These are phyloP conservation scores for Holocentrus rufus DNA, from an alignment of 2,797 vertebrate species.

Conservation along the genomic window DNA sequence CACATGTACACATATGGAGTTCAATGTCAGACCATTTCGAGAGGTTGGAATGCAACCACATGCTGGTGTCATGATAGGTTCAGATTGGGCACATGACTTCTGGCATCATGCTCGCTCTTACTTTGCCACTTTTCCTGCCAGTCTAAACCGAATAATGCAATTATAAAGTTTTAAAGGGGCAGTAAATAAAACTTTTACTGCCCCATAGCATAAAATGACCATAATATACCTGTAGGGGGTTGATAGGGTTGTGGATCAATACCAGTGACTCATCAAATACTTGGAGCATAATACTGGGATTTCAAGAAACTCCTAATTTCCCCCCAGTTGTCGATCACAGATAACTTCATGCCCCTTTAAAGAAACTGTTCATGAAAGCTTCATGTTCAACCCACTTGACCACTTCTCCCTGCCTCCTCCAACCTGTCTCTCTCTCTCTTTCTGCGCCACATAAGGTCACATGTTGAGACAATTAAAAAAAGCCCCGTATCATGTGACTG, in stretches of 20 bases:
- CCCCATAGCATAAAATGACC: no score
- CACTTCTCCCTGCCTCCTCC: conserved; percentile 4
- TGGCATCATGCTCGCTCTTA: not conserved
- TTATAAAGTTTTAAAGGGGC: no score
- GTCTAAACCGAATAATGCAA: no score
- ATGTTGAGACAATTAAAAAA: not conserved
- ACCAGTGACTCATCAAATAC: no score
- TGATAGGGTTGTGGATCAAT: no score
- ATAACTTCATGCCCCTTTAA: not conserved
- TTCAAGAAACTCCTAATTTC: no score
- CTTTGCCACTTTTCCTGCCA: no score
- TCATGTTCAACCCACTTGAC: conserved; percentile 36
- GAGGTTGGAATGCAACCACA: not conserved
- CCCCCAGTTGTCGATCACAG: no score
- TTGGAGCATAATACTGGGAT: no score
- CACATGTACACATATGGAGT: not conserved
- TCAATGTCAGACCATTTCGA: not conserved
- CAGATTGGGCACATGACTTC: not conserved
- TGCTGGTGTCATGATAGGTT: not conserved
- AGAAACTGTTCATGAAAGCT: not conserved
- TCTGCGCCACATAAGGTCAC: not conserved
- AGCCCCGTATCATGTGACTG: not conserved
- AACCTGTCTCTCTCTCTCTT: not conserved
- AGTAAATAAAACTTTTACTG: no score
- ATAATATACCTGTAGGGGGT: no score